Conservation (phyloP, 1,140 invertebrate species). For the Vanessa tameamea region DNA sequence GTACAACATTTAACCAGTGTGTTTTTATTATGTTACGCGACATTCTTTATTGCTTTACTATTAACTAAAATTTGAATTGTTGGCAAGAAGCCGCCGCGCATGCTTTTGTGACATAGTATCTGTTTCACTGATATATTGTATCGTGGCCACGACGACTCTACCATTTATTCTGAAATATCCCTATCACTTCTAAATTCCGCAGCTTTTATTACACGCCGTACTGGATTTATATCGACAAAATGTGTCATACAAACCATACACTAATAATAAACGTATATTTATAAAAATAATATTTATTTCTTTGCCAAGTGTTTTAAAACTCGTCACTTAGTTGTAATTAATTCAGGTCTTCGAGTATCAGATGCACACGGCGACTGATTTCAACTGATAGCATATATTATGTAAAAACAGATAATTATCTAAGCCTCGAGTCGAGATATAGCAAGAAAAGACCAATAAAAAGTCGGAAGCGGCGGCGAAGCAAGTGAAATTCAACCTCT, state of each 20-base stretch:
- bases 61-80: not conserved
- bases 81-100: not conserved
- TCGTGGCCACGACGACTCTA: not conserved
- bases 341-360: not conserved
- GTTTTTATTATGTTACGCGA: too few relatives aligned
- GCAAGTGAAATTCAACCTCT: conserved; percentile 36
- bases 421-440: conserved; percentile 20
- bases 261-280: too few relatives aligned
- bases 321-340: not conserved
- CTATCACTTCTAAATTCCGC: not conserved
- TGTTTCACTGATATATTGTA: conserved; percentile 1
- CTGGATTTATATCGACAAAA: too few relatives aligned
- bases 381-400: not conserved
- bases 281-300: too few relatives aligned
- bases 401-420: conserved; percentile 22
- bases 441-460: conserved; percentile 28
- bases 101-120: conserved; percentile 4
- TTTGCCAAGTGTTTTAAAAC: not conserved
- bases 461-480: conserved; percentile 34
- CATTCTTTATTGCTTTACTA: too few relatives aligned
- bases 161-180: not conserved
- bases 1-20: too few relatives aligned
- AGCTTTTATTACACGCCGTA: not conserved
- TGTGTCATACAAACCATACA: too few relatives aligned
- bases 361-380: not conserved